Evolutionary conservation across 1,140 invertebrate genomes (phyloP), one percentile per base, ranked within the genome.

Genomic region (Laodelphax striatellus): DNA sequence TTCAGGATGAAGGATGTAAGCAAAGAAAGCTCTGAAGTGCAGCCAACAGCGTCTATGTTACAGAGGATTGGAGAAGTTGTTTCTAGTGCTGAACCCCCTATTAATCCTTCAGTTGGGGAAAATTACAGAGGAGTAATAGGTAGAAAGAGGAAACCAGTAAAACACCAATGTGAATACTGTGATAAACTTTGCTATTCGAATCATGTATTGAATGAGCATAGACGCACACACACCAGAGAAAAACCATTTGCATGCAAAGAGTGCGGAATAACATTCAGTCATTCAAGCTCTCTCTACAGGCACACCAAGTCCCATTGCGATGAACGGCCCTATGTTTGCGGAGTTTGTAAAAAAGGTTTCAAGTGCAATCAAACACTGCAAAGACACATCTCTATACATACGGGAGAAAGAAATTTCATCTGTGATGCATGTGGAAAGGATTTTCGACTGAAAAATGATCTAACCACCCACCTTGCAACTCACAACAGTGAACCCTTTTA

Each of bases 391-490:
- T 62, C 22, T 14, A 50, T 50, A 46, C 59, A 61, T 38, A 28
- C 28, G 13, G 54, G 43, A 21, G 19, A 42, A n/a, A 41, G 34
- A 41, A 43, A 22, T 9, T 34, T 16, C 54, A 22, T 19, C 43
- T 64, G 63, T 58, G 56, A 59, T 19, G 38, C 58, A 9, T 64
- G 63, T 22, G 22, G 75, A 5, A 72, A 75, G 46, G 68, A 42
- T 73, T 73, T 66, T 66, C 79, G 68, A 19, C 63, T 63, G 16
- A 63, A 65, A 28, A 64, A 65, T n/a, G 64, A 65, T 46, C 55
- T 71, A 17, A 68, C 64, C n/a, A 62, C 60, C 16, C 65, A 68
- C 50, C 63, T 46, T 21, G 41, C 55, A 31, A 66, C 46, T 24
- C 65, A 66, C 57, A 58, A 58, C 34, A 62, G 52, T 11, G 63